A percentile compares a stretch with the other conserved stretches of the same genome.
Conservation (phyloP, 2,888 invertebrate species). For the Biston stratarius region DNA sequence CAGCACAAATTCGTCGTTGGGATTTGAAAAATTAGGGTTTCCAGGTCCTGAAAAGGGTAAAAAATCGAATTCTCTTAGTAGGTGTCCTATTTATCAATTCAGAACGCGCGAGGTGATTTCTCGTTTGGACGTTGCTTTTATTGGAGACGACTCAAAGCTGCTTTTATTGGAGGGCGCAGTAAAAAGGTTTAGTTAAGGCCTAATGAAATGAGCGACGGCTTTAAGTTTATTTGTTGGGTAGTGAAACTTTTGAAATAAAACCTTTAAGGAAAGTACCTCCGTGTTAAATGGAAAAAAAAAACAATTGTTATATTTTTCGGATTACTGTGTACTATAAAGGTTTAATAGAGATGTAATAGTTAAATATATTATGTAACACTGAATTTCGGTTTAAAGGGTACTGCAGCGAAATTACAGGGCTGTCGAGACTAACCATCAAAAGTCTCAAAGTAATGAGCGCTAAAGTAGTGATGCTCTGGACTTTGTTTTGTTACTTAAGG, state of each 20-base stretch:
- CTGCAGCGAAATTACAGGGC: too few species aligned
- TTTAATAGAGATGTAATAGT: too few species aligned
- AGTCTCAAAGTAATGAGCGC: too few species aligned
- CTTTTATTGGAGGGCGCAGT: constrained; percentile 25
- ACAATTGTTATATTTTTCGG: background rate
- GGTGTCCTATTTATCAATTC: constrained; percentile 20
- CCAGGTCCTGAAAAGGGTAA: too few species aligned
- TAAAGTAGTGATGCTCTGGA: too few species aligned
- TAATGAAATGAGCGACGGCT: constrained; percentile 29
- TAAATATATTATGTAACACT: too few species aligned
- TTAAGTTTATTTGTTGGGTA: constrained; percentile 37
- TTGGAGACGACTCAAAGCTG: constrained; percentile 22
- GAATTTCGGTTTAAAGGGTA: too few species aligned
- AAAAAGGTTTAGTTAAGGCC: constrained; percentile 32
- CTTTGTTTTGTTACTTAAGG: too few species aligned
- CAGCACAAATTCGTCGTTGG: too few species aligned
- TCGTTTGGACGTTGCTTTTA: constrained; percentile 30
- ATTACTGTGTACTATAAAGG: too few species aligned
- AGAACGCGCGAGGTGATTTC: constrained; percentile 13
- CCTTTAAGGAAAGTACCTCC: constrained; percentile 8
- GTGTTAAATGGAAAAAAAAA: background rate
- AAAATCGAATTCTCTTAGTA: background rate
- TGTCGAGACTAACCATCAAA: too few species aligned
- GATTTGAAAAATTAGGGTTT: too few species aligned
- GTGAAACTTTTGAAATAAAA: constrained; percentile 31